Percentiles rank a stretch among this genome's conserved stretches.
Evolutionary conservation across 2,113 vertebrate species (phyloP).

Genomic region (Chamaea fasciata): DNA sequence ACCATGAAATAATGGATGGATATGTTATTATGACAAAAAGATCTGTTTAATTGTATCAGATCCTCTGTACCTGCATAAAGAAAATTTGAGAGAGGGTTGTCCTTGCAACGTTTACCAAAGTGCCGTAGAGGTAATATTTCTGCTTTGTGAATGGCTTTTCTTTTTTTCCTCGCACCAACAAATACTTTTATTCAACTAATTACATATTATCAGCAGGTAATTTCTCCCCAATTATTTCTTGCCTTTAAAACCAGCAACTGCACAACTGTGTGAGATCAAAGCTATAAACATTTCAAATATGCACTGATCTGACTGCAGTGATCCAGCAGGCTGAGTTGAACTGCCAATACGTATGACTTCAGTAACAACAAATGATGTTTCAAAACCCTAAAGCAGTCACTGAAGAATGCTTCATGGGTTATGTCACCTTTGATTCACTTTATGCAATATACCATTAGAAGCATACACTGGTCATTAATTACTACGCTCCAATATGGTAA

Average conservation of each 20-base stretch:
- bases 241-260: not conserved
- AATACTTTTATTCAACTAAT: slow-evolving; percentile 9
- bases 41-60: not conserved
- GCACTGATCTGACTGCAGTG: not conserved
- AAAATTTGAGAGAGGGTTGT: not conserved
- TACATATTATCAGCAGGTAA: not conserved
- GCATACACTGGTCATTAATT: not conserved
- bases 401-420: not conserved
- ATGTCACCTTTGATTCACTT: not conserved
- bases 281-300: not conserved
- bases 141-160: not conserved
- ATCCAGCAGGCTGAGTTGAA: not conserved
- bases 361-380: not conserved
- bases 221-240: slow-evolving; percentile 1
- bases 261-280: not conserved
- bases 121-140: not conserved
- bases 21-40: not conserved
- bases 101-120: not conserved
- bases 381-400: not conserved
- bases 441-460: not conserved
- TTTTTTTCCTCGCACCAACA: not conserved
- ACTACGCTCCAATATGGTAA: not conserved
- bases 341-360: not conserved
- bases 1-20: not conserved
- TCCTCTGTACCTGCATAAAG: not conserved